Base-by-base conservation (phyloP, 30 jellyfish, hydroid and myxozoan genomes). In the Hydra vulgaris region DNA sequence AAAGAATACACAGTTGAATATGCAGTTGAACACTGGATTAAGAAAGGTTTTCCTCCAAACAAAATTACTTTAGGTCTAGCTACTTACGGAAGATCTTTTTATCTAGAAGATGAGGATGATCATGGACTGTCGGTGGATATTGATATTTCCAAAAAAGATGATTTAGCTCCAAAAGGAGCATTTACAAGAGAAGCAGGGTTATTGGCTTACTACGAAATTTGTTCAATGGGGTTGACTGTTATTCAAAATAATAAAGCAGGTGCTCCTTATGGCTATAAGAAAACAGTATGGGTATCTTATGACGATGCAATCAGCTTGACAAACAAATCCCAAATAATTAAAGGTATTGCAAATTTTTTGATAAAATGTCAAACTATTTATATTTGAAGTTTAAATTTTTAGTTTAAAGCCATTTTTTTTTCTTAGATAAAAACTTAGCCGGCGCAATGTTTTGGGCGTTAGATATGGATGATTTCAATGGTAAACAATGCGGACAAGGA, bases 401-500 rank as follows among this genome's bases (percentile, higher is more conserved):
- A 17, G 15, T 40, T n/a, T n/a, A n/a, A n/a, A n/a, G n/a, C n/a
- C n/a, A n/a, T n/a, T 12, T 40, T 4, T 75, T 40, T 1, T 21
- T 80, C n/a, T 18, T 21, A 83, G 84, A 16, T 18, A 56, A 83
- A 25, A 72, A 81, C 15, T 66, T 83, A 22, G 26, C 70, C 15
- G 90, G 90, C 12, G 90, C 90, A 26, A 83, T 83, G 90, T 74
- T 83, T 25, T 83, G 90, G 90, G 17, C 72, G 27, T 72, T 83
- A 66, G 89, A 74, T 52, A 72, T 83, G 21, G 90, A 83, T 83
- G 90, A 83, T 83, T 83, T 83, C 82, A 83, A 83, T 71, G 88
- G 96, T 15, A 54, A 78, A 40, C 90, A 76, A 26, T 90, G 97
- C 71, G 95, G 95, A 8, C 88, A 86, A 86, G 97, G 97, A 55